phyloP scores from a whole-genome alignment of 1,140 invertebrate genomes.

The Agraylea sexmaculata region DNA sequence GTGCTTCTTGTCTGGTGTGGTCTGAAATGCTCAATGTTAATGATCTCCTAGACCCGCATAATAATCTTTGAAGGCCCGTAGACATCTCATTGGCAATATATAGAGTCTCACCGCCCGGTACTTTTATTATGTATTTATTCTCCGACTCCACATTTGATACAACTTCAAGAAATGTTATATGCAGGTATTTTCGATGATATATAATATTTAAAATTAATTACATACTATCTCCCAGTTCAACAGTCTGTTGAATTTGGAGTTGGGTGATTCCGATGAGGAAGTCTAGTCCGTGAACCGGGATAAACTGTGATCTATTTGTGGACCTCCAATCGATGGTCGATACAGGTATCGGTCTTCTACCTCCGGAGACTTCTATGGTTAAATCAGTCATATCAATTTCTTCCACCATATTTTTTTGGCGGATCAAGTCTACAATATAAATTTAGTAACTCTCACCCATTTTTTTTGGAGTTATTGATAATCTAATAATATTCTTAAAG shows the following conservation, averaged over 20 bases:
- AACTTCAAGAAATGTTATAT: slow-evolving; percentile 23
- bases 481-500: no score
- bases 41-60: slow-evolving; percentile 45
- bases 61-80: slow-evolving; percentile 37
- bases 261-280: slow-evolving; percentile 42
- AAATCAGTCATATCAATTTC: slow-evolving; percentile 19
- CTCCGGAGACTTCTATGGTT: slow-evolving; percentile 15
- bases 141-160: slow-evolving; percentile 42
- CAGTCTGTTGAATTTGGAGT: slow-evolving; percentile 44
- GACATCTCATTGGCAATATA: slow-evolving; percentile 50
- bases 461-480: no score
- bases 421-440: no score
- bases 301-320: slow-evolving; percentile 36
- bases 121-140: slow-evolving; percentile 49
- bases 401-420: slow-evolving; percentile 12
- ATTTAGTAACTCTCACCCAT: no score
- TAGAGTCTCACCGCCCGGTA: slow-evolving; percentile 47
- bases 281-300: slow-evolving; percentile 42
- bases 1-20: slow-evolving; percentile 49
- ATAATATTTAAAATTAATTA: slow-evolving; percentile 13
- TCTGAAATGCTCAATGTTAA: slow-evolving; percentile 51
- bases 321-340: slow-evolving; percentile 40
- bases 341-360: slow-evolving; percentile 35
- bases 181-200: not conserved
- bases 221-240: slow-evolving; percentile 44